Conservation (phyloP, 1,140 invertebrate species). For the Brachionus asplanchnoidis region DNA sequence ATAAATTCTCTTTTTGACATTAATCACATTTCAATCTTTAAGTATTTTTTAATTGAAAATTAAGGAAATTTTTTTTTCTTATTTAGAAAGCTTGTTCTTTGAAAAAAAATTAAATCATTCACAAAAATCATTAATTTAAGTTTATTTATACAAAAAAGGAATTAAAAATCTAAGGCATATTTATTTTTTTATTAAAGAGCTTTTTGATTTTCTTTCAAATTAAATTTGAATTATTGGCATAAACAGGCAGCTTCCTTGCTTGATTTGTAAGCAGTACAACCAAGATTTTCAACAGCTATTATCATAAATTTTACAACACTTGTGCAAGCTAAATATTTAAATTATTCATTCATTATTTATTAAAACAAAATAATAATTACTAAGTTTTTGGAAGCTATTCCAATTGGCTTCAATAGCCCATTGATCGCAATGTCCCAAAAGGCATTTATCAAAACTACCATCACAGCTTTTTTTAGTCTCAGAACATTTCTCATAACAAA, state of each 20-base stretch:
- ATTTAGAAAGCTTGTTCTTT: no score
- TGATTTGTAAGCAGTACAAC: conserved; percentile 7
- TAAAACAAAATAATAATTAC: neutral
- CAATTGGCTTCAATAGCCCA: conserved; percentile 36
- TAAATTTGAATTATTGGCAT: neutral
- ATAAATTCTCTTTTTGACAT: no score
- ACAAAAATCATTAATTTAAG: neutral
- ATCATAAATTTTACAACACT: conserved; percentile 31
- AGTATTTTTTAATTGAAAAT: no score
- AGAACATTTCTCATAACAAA: conserved; percentile 33
- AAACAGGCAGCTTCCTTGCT: conserved; percentile 10
- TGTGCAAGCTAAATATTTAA: neutral
- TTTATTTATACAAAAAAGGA: neutral
- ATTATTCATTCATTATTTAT: neutral
- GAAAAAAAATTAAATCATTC: no score
- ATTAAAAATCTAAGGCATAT: neutral
- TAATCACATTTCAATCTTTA: no score
- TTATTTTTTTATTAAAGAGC: neutral
- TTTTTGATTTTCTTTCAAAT: neutral
- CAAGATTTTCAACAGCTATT: conserved; percentile 18
- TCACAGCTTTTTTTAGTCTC: conserved; percentile 32
- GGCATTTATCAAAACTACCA: conserved; percentile 21
- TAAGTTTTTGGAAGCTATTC: neutral
- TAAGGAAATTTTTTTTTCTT: no score
- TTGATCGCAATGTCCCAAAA: neutral